Evolutionary conservation across 2,888 invertebrate genomes (phyloP), one percentile per base, ranked within the genome.

Genomic region (Crocallis elinguaria): DNA sequence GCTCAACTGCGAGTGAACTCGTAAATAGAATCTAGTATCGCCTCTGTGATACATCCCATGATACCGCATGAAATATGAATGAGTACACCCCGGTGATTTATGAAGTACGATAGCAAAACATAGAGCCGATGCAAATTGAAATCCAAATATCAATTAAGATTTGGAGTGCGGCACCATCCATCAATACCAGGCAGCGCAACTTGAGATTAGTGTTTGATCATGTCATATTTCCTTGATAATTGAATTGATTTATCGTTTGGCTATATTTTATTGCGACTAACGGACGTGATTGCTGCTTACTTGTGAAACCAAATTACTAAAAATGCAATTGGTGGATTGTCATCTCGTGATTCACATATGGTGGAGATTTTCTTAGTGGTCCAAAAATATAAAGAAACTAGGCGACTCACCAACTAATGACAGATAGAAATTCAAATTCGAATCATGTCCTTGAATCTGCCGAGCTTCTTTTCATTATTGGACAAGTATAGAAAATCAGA

Each of bases 51-150:
- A 86, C 84, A 82, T 83, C 77, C 79, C 66, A 79, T 74, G 86
- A 87, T 88, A 86, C 71, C 60, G 72, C 69, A 80, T 86, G 85
- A 86, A 88, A 85, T 87, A 87, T 86, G 84, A 83, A 81, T 79
- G 79, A 73, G 78, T 73, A 72, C 70, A 66, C 68, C 66, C 67
- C 66, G 62, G 73, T 80, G 79, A 86, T 77, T 83, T 87, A 86
- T 84, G 84, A 80, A 79, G 75, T 76, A 73, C 73, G 80, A 84
- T 84, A 81, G 75, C 78, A 75, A 77, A 73, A 66, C 69, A 69
- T 72, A 70, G 66, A 67, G 57, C 61, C 64, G 67, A 73, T 71
- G 67, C 69, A 66, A 74, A 71, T 69, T 69, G 67, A 71, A 69
- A 73, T 67, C 69, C 64, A 64, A 70, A 69, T 67, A 71, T 69